Conservation (phyloP, 1,140 invertebrate genomes). For the Drosophila repleta region DNA sequence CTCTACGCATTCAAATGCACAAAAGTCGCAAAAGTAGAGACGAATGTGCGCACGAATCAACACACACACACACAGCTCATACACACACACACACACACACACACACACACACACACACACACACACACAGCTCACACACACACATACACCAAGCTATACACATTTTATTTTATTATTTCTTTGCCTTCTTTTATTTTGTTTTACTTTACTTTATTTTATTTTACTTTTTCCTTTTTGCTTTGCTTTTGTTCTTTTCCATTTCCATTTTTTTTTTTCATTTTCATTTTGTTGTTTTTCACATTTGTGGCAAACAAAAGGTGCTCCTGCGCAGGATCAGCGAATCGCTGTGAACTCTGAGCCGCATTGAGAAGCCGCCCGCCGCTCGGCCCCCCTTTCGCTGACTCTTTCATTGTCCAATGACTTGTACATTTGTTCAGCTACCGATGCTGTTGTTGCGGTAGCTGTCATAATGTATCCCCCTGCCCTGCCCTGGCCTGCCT, state of each 20-base stretch:
- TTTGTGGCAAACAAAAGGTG: conserved; percentile 79
- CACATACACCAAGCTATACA: conserved; percentile 56
- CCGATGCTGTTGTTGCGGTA: conserved; percentile 31
- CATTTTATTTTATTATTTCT: conserved; percentile 82
- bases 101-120: conserved; percentile 28
- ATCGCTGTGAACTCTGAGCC: conserved; percentile 74
- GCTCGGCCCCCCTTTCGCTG: background rate
- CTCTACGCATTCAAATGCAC: conserved; percentile 76
- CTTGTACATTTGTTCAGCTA: conserved; percentile 69
- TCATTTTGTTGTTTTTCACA: conserved; percentile 69
- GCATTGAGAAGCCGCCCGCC: conserved; percentile 45
- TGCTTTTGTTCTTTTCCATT: conserved; percentile 40
- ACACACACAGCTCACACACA: conserved; percentile 43
- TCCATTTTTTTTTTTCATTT: conserved; percentile 35
- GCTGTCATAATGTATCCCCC: conserved; percentile 67
- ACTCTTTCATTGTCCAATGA: conserved; percentile 64
- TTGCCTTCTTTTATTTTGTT: conserved; percentile 52
- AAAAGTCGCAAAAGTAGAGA: conserved; percentile 65
- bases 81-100: conserved; percentile 32
- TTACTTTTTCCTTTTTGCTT: conserved; percentile 10
- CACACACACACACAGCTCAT: conserved; percentile 51
- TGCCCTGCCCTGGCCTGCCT: background rate
- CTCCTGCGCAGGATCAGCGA: conserved; percentile 78
- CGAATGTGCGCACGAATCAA: conserved; percentile 71
- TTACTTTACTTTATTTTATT: conserved; percentile 38